phyloP scores from a whole-genome alignment of 2,797 vertebrate species.

The Paramormyrops hopkinsi region DNA sequence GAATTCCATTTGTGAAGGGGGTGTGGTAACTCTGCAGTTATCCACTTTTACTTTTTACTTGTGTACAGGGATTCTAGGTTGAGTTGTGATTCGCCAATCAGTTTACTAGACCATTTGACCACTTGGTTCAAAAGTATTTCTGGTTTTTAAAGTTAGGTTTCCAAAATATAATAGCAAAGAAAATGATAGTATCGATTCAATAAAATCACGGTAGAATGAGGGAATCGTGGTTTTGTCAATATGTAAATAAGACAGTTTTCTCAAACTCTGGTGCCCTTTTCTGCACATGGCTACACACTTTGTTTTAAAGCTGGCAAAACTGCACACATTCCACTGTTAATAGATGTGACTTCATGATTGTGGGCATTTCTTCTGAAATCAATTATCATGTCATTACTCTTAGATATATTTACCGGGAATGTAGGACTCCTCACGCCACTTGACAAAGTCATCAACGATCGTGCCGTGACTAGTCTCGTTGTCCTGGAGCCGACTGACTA shows the following conservation, averaged over 20 bases:
- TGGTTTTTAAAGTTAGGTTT: background rate
- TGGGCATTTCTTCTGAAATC: background rate
- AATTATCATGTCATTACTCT: constrained; percentile 24
- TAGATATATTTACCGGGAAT: background rate
- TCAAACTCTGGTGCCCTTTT: background rate
- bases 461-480: background rate
- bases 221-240: background rate
- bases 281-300: background rate
- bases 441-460: background rate
- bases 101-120: background rate
- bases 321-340: background rate
- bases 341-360: background rate
- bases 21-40: background rate
- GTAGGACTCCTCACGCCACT: background rate
- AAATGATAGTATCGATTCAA: background rate
- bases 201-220: background rate
- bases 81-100: background rate
- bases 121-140: background rate
- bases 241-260: background rate
- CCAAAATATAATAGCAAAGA: background rate
- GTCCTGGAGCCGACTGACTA: background rate
- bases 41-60: background rate
- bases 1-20: background rate
- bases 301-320: background rate
- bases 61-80: background rate